Percentiles rank a stretch among this genome's conserved stretches.
Conservation (phyloP, 2,113 vertebrate genomes). For the Anser cygnoides region DNA sequence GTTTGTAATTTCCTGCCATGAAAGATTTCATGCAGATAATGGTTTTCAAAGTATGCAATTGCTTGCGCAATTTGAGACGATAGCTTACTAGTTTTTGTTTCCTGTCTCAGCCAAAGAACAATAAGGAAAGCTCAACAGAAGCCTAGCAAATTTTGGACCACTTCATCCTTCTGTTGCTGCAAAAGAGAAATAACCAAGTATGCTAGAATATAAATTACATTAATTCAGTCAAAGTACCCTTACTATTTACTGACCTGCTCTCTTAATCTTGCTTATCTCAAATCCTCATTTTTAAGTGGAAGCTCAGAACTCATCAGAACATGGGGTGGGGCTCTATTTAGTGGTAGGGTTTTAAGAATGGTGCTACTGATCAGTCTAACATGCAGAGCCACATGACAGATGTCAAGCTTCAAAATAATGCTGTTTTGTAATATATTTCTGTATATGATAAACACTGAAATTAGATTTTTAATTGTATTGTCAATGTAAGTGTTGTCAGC, state of each 20-base stretch:
- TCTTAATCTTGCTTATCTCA: background rate
- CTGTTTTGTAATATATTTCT: background rate
- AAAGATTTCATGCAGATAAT: conserved; percentile 52
- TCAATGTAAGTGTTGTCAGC: background rate
- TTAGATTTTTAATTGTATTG: background rate
- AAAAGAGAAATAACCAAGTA: background rate
- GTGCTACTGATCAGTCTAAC: background rate
- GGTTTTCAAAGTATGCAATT: conserved; percentile 53
- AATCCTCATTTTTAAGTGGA: background rate
- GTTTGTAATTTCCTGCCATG: conserved; percentile 53
- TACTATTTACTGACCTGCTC: background rate
- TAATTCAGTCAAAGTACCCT: background rate
- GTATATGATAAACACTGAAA: background rate
- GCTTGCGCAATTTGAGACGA: conserved; percentile 13
- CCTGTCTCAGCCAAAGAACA: conserved; percentile 18
- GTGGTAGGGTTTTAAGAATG: background rate
- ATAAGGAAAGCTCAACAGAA: conserved; percentile 47
- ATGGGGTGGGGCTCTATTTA: background rate
- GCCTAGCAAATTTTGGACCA: background rate
- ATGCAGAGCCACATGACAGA: background rate
- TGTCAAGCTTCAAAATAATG: background rate
- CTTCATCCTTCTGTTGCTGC: background rate
- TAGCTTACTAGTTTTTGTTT: conserved; percentile 23
- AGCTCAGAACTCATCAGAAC: background rate
- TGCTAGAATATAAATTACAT: background rate